Conservation (phyloP, 2,113 vertebrate genomes). For the Etia nguti region DNA sequence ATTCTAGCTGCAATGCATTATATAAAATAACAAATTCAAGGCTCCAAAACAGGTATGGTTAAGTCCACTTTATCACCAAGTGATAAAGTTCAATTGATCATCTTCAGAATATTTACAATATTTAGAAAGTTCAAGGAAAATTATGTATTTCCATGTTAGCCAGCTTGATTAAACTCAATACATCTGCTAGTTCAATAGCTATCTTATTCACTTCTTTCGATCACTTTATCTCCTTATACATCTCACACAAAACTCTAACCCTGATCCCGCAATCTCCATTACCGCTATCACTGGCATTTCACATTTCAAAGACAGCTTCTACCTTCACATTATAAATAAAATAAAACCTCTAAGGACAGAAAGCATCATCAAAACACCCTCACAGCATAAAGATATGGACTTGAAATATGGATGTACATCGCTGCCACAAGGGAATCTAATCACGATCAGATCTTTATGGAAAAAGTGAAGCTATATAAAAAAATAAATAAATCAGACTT, state of each 20-base stretch:
- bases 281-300: background rate
- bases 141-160: background rate
- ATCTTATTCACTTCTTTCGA: background rate
- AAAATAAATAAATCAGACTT: background rate
- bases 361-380: background rate
- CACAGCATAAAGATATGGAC: background rate
- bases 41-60: background rate
- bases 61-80: background rate
- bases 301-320: background rate
- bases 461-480: background rate
- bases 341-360: accelerated
- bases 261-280: background rate
- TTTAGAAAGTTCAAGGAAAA: background rate
- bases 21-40: background rate
- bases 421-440: background rate
- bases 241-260: background rate
- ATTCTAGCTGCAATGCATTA: background rate
- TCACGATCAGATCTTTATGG: background rate
- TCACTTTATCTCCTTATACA: background rate
- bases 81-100: background rate
- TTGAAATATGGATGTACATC: background rate
- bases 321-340: background rate
- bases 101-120: background rate
- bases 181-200: background rate
- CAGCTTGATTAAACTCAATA: background rate